Evolutionary conservation across 2,113 vertebrate genomes (phyloP).

Genomic region (Ptilonorhynchus violaceus): DNA sequence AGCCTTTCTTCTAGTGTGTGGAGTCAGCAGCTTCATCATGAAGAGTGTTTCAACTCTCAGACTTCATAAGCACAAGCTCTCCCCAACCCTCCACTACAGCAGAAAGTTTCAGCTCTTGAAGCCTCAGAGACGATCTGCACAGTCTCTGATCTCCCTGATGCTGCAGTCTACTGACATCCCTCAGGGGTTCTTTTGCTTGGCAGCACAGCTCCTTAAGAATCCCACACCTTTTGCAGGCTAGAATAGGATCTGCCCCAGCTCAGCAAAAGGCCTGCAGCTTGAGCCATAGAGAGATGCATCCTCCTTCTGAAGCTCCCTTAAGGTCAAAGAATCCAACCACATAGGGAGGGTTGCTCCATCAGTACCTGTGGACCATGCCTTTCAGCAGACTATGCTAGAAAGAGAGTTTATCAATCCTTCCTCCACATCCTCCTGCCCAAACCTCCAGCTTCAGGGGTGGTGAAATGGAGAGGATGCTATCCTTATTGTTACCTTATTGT

Average conservation of each 20-base stretch:
- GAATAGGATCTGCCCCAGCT: background rate
- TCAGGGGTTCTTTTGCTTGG: background rate
- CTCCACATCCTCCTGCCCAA: background rate
- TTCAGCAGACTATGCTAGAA: background rate
- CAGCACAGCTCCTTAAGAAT: background rate
- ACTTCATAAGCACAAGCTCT: background rate
- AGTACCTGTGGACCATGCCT: no score
- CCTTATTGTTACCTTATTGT: background rate
- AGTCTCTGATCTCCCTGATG: background rate
- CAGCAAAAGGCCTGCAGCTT: background rate
- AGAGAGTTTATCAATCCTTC: background rate
- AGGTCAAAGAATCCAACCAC: background rate
- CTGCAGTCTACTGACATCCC: background rate
- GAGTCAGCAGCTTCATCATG: background rate
- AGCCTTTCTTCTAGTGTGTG: background rate
- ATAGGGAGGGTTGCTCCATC: background rate
- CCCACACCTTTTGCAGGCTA: background rate
- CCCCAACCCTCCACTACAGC: background rate
- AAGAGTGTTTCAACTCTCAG: background rate
- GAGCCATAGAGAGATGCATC: background rate
- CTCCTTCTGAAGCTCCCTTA: background rate
- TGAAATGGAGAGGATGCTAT: background rate
- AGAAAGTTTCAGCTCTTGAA: background rate
- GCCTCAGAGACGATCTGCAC: background rate
- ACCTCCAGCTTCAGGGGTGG: background rate